These are phyloP conservation scores for Melanostoma mellinum DNA, from an alignment of 2,888 invertebrate species.

Conservation along the genomic window DNA sequence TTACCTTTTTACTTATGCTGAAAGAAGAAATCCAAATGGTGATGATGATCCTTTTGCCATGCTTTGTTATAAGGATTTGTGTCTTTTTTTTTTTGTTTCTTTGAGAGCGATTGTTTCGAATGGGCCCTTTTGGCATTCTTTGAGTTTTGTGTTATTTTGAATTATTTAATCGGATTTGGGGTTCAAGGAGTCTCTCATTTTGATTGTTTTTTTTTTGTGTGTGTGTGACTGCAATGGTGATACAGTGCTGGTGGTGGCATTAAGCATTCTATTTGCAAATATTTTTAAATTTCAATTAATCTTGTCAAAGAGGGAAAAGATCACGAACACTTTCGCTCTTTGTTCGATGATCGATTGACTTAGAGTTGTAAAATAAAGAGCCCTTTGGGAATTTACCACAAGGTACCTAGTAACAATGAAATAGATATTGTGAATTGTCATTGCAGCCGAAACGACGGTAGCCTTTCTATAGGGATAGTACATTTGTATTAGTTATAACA, in stretches of 20 bases:
- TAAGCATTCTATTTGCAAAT: conserved; percentile 39
- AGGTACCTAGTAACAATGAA: conserved; percentile 32
- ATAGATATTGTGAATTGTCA: conserved; percentile 47
- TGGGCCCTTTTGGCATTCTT: conserved; percentile 44
- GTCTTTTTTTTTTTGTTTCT: conserved; percentile 4
- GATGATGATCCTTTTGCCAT: conserved; percentile 53
- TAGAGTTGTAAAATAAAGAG: conserved; percentile 46
- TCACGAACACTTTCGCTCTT: conserved; percentile 20
- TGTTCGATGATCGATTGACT: conserved; percentile 53
- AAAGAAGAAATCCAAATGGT: conserved; percentile 32
- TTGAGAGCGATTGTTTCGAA: conserved; percentile 43
- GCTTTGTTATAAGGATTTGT: conserved; percentile 33
- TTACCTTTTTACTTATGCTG: conserved; percentile 68
- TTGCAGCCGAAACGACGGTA: conserved; percentile 52
- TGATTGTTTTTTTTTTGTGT: background rate
- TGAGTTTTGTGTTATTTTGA: conserved; percentile 23
- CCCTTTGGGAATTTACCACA: conserved; percentile 32
- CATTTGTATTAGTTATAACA: too few species aligned
- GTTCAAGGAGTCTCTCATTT: conserved; percentile 18
- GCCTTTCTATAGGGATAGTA: too few species aligned
- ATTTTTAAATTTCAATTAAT: conserved; percentile 64
- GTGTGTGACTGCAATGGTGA: conserved; percentile 22
- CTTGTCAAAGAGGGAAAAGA: conserved; percentile 16
- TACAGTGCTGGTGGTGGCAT: conserved; percentile 5
- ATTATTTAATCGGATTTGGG: conserved; percentile 67